phyloP scores from a whole-genome alignment of 2,113 vertebrate species.

The Propithecus coquereli region DNA sequence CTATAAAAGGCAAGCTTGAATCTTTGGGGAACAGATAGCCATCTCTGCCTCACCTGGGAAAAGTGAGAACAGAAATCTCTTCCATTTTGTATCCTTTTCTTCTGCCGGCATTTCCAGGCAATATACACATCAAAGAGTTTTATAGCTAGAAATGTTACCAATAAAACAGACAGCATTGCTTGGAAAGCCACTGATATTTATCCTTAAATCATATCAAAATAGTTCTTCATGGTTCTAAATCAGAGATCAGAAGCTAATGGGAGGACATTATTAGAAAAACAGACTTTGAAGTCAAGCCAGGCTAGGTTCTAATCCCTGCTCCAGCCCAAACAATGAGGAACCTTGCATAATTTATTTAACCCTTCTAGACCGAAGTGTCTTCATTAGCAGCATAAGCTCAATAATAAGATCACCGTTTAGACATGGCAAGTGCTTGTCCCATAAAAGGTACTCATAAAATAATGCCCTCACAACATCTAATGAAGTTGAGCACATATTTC shows the following conservation, averaged over 20 bases:
- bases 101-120: conserved; percentile 16
- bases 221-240: background rate
- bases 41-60: background rate
- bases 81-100: background rate
- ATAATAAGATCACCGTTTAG: background rate
- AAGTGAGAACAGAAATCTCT: background rate
- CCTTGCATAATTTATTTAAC: background rate
- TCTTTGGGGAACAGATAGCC: background rate
- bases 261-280: background rate
- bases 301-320: background rate
- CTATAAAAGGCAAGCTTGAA: background rate
- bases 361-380: background rate
- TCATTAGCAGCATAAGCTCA: background rate
- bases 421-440: background rate
- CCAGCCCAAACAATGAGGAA: background rate
- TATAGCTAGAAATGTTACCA: conserved; percentile 3
- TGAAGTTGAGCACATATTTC: background rate
- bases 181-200: conserved; percentile 33
- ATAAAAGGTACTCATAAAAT: conserved; percentile 9
- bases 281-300: background rate
- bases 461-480: background rate
- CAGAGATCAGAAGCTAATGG: conserved; percentile 20
- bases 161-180: conserved; percentile 31
- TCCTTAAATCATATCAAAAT: conserved; percentile 29
- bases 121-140: background rate